Conservation (phyloP, 2,797 vertebrate genomes). For the Holocentrus rufus region DNA sequence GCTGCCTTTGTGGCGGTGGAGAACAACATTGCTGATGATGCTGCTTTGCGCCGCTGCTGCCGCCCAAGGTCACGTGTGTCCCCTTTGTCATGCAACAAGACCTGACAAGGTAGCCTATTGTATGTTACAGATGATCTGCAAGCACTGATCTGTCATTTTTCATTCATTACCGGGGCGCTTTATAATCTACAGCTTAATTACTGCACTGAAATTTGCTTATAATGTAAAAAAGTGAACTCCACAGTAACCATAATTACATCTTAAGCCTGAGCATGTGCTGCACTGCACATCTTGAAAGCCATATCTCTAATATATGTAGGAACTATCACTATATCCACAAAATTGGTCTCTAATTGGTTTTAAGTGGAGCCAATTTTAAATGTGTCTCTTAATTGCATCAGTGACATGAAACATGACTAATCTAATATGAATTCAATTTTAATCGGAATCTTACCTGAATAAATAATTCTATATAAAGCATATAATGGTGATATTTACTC, state of each 20-base stretch:
- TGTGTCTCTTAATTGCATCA: no score
- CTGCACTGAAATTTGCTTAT: no score
- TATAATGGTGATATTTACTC: no score
- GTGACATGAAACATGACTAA: no score
- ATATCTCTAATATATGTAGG: no score
- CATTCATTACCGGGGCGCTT: slow-evolving; percentile 13
- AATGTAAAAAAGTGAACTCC: no score
- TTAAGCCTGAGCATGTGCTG: neutral
- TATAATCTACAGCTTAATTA: neutral
- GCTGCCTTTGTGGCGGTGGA: slow-evolving; percentile 73
- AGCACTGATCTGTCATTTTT: slow-evolving; percentile 37
- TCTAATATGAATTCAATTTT: no score
- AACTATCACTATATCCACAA: no score
- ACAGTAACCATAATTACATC: neutral
- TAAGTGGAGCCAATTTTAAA: no score
- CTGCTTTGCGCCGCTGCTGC: slow-evolving; percentile 67
- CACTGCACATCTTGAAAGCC: neutral
- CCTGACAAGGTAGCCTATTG: slow-evolving; percentile 69
- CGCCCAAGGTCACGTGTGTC: slow-evolving; percentile 69
- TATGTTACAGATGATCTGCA: slow-evolving; percentile 46
- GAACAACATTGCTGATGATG: slow-evolving; percentile 77
- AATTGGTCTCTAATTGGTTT: no score
- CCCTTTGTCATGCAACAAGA: slow-evolving; percentile 69
- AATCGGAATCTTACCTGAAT: no score
- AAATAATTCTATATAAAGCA: no score